Conservation (phyloP, 2,113 vertebrate species). For the Petromus typicus region DNA sequence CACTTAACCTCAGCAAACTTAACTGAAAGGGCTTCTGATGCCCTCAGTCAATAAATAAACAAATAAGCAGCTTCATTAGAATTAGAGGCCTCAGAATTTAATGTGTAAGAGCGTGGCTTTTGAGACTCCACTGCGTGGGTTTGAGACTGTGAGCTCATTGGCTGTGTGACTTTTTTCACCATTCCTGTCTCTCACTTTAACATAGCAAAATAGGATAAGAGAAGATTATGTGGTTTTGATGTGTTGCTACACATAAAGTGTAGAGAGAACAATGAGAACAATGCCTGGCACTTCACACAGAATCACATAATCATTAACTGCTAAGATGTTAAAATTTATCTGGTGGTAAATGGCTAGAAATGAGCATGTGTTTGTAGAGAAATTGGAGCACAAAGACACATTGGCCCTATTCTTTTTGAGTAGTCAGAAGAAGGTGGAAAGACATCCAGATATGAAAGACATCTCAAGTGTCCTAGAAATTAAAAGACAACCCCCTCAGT, state of each 20-base stretch:
- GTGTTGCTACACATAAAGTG: neutral
- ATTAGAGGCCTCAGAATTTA: neutral
- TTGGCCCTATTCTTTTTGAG: neutral
- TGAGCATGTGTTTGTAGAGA: neutral
- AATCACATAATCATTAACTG: neutral
- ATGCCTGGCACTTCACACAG: neutral
- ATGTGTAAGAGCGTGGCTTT: neutral
- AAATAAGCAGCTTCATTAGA: neutral
- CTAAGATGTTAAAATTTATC: neutral
- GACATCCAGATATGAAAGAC: too few species aligned
- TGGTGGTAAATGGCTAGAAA: neutral
- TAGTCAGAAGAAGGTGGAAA: neutral
- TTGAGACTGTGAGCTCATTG: neutral
- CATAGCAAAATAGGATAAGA: neutral
- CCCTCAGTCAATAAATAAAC: neutral
- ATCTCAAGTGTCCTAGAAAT: neutral
- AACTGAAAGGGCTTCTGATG: neutral
- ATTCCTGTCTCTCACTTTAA: neutral
- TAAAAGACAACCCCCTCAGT: neutral
- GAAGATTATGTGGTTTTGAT: neutral
- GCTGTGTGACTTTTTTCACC: neutral
- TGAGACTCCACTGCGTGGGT: neutral
- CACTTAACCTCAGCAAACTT: neutral
- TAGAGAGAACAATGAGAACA: too few species aligned
- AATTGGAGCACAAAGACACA: neutral